Conservation (phyloP, 2,113 vertebrate genomes). For the Setophaga petechia region DNA sequence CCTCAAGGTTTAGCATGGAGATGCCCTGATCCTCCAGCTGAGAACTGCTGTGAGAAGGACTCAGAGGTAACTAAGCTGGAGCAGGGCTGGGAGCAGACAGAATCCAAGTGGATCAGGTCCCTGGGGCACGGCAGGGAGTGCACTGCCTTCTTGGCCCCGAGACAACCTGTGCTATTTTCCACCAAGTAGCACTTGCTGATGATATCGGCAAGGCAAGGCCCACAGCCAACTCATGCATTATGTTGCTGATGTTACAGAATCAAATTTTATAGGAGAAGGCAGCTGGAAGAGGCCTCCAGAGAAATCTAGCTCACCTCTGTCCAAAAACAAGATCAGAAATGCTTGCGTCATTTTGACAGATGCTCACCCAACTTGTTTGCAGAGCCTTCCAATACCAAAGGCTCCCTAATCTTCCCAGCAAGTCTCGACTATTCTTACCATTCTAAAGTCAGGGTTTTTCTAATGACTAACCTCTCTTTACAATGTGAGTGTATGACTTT, state of each 20-base stretch:
- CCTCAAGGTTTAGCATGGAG: not conserved
- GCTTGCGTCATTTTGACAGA: slow-evolving; percentile 36
- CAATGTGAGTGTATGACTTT: not conserved
- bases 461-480: not conserved
- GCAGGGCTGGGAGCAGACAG: not conserved
- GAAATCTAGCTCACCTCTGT: slow-evolving; percentile 41
- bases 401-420: not conserved
- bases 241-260: slow-evolving; percentile 48
- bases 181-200: slow-evolving; percentile 40
- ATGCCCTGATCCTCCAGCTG: not conserved
- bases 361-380: not conserved
- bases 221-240: slow-evolving; percentile 56
- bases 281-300: slow-evolving; percentile 49
- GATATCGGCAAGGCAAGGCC: slow-evolving; percentile 33
- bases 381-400: not conserved
- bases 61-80: not conserved
- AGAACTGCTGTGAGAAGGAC: not conserved
- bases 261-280: slow-evolving; percentile 56
- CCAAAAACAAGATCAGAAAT: slow-evolving; percentile 27
- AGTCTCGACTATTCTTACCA: not conserved
- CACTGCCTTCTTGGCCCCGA: not conserved
- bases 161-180: slow-evolving; percentile 8
- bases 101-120: not conserved
- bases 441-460: not conserved
- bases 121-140: not conserved